Percentiles rank a stretch among this genome's conserved stretches.
These are phyloP conservation scores for Holacanthus passer DNA, from an alignment of 2,113 vertebrate species.

Conservation along the genomic window DNA sequence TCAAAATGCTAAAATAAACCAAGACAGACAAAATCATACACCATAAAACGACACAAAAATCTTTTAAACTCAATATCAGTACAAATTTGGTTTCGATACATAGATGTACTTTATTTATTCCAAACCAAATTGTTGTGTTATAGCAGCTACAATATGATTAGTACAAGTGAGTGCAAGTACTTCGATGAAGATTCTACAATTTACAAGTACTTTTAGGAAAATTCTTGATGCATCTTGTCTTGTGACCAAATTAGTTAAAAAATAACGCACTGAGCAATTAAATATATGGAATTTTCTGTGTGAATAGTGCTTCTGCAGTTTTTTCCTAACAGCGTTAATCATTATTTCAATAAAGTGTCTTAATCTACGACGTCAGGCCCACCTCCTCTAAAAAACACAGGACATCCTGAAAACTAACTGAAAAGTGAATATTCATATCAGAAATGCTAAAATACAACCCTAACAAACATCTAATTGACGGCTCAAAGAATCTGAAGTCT, in stretches of 20 bases:
- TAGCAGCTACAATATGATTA: too few species aligned
- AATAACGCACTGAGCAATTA: neutral
- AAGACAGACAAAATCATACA: neutral
- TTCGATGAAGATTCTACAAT: neutral
- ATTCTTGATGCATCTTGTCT: neutral
- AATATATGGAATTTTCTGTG: neutral
- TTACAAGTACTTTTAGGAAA: too few species aligned
- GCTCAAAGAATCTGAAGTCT: neutral
- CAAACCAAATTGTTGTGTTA: too few species aligned
- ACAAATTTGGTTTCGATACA: too few species aligned
- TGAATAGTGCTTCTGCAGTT: neutral
- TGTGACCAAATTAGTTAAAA: neutral
- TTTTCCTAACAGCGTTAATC: neutral
- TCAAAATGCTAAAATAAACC: constrained; percentile 1
- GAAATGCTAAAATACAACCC: constrained; percentile 1
- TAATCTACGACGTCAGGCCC: neutral
- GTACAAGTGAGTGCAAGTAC: too few species aligned
- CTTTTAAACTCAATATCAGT: neutral
- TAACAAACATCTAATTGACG: neutral
- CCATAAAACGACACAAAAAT: neutral
- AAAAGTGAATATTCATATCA: neutral
- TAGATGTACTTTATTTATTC: too few species aligned
- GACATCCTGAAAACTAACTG: neutral
- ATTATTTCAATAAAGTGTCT: neutral
- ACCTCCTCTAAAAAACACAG: neutral